Conservation (phyloP, 2,888 invertebrate species). For the Pogonocherus hispidulus region DNA sequence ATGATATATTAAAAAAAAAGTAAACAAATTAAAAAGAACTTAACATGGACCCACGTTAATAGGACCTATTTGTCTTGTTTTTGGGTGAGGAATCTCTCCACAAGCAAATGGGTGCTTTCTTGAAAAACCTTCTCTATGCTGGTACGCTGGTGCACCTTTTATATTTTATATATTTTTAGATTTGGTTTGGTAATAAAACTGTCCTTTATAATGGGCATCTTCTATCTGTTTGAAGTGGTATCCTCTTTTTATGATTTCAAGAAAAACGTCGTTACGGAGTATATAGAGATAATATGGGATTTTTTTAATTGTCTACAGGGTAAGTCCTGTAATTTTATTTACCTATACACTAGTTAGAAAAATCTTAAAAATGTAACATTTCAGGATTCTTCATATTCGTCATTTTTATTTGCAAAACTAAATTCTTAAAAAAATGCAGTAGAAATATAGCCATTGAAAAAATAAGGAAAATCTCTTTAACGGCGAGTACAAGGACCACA, state of each 20-base stretch:
- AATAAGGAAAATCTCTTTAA: slow-evolving; percentile 48
- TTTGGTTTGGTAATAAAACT: slow-evolving; percentile 80
- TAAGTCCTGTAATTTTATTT: slow-evolving; percentile 48
- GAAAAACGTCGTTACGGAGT: slow-evolving; percentile 59
- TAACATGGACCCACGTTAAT: too few relatives aligned
- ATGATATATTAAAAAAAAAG: too few relatives aligned
- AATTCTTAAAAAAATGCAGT: slow-evolving; percentile 72
- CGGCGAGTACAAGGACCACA: slow-evolving; percentile 38
- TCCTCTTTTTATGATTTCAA: slow-evolving; percentile 73
- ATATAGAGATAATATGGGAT: slow-evolving; percentile 71
- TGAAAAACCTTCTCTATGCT: too few relatives aligned
- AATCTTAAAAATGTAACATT: slow-evolving; percentile 33
- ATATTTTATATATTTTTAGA: slow-evolving; percentile 68
- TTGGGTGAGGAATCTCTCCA: too few relatives aligned
- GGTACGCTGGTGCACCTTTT: too few relatives aligned
- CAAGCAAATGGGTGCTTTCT: too few relatives aligned
- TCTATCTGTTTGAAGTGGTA: slow-evolving; percentile 78
- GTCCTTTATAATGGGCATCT: slow-evolving; percentile 84
- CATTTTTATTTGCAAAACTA: slow-evolving; percentile 79
- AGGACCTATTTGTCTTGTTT: too few relatives aligned
- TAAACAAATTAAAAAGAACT: too few relatives aligned
- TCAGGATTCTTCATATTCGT: slow-evolving; percentile 76
- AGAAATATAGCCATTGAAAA: slow-evolving; percentile 67
- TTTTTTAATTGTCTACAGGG: slow-evolving; percentile 80
- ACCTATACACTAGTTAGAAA: background rate